phyloP scores from a whole-genome alignment of 2,797 vertebrate species.

The Lagodon rhomboides region DNA sequence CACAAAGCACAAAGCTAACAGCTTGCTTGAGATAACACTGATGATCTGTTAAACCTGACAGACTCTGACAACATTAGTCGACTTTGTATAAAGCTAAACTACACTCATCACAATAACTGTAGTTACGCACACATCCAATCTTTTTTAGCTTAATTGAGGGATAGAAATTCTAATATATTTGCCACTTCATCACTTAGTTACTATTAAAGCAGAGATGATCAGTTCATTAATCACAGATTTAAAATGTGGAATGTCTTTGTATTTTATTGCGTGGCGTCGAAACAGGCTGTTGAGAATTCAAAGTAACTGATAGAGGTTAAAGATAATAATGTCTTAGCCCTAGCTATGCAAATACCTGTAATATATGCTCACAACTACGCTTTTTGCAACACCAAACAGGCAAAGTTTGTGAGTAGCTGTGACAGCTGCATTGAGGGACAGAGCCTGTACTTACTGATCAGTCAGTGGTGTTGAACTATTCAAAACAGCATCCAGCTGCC shows the following conservation, averaged over 20 bases:
- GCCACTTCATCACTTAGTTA: neutral
- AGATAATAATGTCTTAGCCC: too few relatives aligned
- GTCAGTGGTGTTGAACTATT: slow-evolving; percentile 10
- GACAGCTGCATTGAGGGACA: neutral
- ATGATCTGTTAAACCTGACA: neutral
- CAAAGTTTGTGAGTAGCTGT: neutral
- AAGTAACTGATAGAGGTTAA: too few relatives aligned
- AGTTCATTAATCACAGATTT: neutral
- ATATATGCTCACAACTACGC: neutral
- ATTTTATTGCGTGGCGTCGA: too few relatives aligned
- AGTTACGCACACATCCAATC: neutral
- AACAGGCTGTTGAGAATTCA: too few relatives aligned
- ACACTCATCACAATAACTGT: neutral
- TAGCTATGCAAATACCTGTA: too few relatives aligned
- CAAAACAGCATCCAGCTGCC: slow-evolving; percentile 28
- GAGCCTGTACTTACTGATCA: neutral
- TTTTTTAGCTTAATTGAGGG: neutral
- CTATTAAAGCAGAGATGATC: neutral
- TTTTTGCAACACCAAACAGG: neutral
- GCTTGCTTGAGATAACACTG: neutral
- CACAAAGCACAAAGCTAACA: neutral
- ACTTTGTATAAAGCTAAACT: neutral
- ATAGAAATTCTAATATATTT: neutral
- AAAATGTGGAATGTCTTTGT: neutral
- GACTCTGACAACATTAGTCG: neutral